These are phyloP conservation scores for Darevskia mixta DNA, from an alignment of 2,797 vertebrate species.

Conservation along the genomic window DNA sequence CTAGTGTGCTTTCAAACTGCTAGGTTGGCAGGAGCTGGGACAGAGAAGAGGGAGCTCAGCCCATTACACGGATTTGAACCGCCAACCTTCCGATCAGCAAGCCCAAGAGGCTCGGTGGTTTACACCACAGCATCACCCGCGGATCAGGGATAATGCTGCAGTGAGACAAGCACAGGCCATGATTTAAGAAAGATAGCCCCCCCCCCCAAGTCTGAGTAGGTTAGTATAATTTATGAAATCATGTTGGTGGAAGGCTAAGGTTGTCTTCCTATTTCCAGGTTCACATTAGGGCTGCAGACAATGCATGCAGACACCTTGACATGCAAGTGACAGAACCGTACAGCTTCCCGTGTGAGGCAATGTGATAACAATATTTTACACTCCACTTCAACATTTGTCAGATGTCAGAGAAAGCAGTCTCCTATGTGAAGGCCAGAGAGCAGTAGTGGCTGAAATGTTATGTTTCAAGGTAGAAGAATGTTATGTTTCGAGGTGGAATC, in stretches of 20 bases:
- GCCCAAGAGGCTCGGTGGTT: too few relatives aligned
- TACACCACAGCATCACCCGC: too few relatives aligned
- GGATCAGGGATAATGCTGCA: not conserved
- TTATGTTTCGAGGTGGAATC: not conserved
- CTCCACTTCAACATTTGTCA: constrained; percentile 21
- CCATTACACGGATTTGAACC: too few relatives aligned
- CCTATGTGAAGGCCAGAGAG: not conserved
- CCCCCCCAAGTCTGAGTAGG: constrained; percentile 18
- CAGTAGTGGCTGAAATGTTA: not conserved
- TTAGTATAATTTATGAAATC: constrained; percentile 50
- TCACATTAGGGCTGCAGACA: constrained; percentile 48
- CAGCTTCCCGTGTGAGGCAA: constrained; percentile 53
- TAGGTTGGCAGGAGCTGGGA: too few relatives aligned
- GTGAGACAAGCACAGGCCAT: constrained; percentile 30
- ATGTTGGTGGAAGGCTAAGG: constrained; percentile 59
- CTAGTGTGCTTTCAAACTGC: too few relatives aligned
- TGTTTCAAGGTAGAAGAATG: not conserved
- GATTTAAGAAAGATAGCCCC: constrained; percentile 55
- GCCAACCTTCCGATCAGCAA: too few relatives aligned
- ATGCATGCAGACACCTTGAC: constrained; percentile 55
- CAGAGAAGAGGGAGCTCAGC: too few relatives aligned
- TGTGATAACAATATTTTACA: constrained; percentile 57
- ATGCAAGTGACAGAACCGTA: constrained; percentile 60
- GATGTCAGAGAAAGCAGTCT: constrained; percentile 16
- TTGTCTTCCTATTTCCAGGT: constrained; percentile 62